These are phyloP conservation scores for Theocolax elegans DNA, from an alignment of 1,140 invertebrate species.

Conservation along the genomic window DNA sequence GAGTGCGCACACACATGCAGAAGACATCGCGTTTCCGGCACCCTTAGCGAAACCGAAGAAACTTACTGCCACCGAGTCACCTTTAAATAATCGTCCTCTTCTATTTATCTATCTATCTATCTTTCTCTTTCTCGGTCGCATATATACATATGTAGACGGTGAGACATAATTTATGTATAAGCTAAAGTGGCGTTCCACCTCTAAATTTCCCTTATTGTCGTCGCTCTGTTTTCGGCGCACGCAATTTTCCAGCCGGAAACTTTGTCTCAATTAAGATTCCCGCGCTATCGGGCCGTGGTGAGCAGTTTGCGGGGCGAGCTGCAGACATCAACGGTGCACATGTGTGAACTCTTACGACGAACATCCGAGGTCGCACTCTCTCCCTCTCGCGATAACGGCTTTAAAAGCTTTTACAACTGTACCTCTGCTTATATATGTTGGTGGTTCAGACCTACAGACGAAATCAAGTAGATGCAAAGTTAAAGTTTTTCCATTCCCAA, in stretches of 20 bases:
- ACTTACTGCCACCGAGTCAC: neutral
- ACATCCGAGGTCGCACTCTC: neutral
- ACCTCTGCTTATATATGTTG: too few relatives aligned
- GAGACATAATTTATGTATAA: slow-evolving; percentile 34
- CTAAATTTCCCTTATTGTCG: slow-evolving; percentile 41
- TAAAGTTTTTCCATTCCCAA: too few relatives aligned
- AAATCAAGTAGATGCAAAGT: too few relatives aligned
- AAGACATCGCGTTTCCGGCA: neutral
- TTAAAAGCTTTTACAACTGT: too few relatives aligned
- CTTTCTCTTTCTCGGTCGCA: neutral
- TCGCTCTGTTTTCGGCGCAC: slow-evolving; percentile 24
- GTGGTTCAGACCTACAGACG: too few relatives aligned
- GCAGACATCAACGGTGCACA: too few relatives aligned
- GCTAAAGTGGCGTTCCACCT: slow-evolving; percentile 29
- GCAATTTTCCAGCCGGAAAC: slow-evolving; percentile 39
- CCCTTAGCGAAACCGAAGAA: slow-evolving; percentile 11
- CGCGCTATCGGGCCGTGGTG: neutral
- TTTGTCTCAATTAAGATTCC: slow-evolving; percentile 42
- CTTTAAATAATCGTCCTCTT: slow-evolving; percentile 29
- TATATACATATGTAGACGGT: too few relatives aligned
- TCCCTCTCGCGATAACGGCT: neutral
- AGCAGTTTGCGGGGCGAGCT: too few relatives aligned
- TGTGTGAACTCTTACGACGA: too few relatives aligned
- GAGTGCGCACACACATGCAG: neutral
- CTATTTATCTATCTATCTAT: too few relatives aligned